A percentile compares a stretch with the other conserved stretches of the same genome.
Evolutionary conservation across 2,888 invertebrate genomes (phyloP).

Genomic region (Brachylomia viminalis): DNA sequence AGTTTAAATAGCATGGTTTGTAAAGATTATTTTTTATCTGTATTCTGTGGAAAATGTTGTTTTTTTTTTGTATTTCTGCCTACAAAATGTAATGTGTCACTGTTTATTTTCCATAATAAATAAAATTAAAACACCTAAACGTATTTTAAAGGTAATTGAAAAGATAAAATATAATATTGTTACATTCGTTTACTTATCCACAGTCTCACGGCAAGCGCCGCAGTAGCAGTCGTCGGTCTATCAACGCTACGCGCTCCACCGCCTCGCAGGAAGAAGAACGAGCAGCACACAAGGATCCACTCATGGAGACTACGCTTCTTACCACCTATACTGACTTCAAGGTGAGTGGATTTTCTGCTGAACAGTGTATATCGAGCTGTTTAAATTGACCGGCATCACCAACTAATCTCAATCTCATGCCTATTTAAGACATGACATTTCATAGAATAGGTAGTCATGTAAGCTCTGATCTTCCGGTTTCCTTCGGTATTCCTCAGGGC

Average conservation of each 20-base stretch:
- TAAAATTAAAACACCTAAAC: too few species aligned
- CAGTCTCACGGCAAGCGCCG: constrained; percentile 84
- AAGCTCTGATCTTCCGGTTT: too few species aligned
- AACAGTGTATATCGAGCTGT: background rate
- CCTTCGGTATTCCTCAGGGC: too few species aligned
- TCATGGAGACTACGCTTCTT: constrained; percentile 84
- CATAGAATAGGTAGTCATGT: too few species aligned
- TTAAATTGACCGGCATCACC: background rate
- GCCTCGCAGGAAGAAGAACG: constrained; percentile 69
- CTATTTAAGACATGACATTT: background rate
- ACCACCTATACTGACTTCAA: constrained; percentile 87
- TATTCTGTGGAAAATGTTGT: too few species aligned
- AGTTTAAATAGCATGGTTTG: too few species aligned
- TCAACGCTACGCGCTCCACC: constrained; percentile 73
- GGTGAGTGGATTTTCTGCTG: constrained; percentile 68
- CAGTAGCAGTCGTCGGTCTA: constrained; percentile 78
- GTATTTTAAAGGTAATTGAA: too few species aligned
- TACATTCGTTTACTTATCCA: background rate
- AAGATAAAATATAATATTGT: background rate
- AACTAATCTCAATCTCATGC: background rate
- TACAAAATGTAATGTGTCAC: too few species aligned
- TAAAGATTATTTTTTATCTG: too few species aligned
- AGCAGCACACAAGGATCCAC: constrained; percentile 72
- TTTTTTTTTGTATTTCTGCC: too few species aligned
- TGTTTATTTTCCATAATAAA: too few species aligned